These are phyloP conservation scores for Melieria omissa DNA, from an alignment of 2,888 invertebrate species.

Conservation along the genomic window DNA sequence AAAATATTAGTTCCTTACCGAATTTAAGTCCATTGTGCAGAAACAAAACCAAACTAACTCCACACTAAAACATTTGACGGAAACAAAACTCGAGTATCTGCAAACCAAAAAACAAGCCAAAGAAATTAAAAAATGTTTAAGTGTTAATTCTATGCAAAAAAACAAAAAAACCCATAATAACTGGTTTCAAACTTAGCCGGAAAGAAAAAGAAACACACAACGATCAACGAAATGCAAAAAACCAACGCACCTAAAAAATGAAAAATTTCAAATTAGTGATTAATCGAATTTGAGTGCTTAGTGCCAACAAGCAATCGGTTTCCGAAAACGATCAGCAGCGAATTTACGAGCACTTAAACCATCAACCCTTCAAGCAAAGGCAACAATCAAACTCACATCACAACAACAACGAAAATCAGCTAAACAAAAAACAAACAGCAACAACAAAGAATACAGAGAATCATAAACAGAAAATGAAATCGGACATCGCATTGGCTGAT, in stretches of 20 bases:
- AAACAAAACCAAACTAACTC: background rate
- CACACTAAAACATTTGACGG: background rate
- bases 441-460: background rate
- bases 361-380: background rate
- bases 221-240: background rate
- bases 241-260: background rate
- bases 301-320: too few species aligned
- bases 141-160: too few species aligned
- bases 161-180: too few species aligned
- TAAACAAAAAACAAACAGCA: background rate
- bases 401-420: background rate
- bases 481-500: background rate
- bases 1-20: too few species aligned
- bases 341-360: background rate
- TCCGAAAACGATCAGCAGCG: too few species aligned
- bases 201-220: background rate
- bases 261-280: background rate
- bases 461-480: too few species aligned
- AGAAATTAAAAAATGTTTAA: background rate
- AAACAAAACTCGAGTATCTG: background rate
- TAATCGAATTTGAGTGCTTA: background rate
- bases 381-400: background rate
- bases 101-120: background rate
- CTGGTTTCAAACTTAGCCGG: too few species aligned
- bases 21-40: background rate